These are phyloP conservation scores for Puntigrus tetrazona DNA, from an alignment of 2,113 vertebrate genomes.

Conservation along the genomic window DNA sequence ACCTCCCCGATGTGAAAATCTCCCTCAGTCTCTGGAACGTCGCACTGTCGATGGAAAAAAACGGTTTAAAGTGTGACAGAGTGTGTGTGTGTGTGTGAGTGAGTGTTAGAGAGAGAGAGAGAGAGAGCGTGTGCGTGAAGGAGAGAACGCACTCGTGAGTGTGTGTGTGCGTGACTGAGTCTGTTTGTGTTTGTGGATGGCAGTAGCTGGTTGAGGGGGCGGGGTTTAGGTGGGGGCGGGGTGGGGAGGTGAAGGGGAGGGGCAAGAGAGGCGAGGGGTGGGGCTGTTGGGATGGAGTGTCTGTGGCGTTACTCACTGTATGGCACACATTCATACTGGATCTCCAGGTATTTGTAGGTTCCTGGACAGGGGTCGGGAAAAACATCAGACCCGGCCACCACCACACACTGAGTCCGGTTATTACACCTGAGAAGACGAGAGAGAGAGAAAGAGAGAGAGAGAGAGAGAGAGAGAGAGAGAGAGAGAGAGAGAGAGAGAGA, in stretches of 20 bases:
- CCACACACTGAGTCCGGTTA: conserved; percentile 91
- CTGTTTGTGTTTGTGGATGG: conserved; percentile 51
- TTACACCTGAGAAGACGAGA: conserved; percentile 80
- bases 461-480: conserved; percentile 31
- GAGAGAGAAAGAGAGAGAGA: conserved; percentile 35
- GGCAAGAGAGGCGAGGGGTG: conserved; percentile 48
- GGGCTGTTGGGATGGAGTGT: conserved; percentile 55
- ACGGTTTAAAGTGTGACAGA: conserved; percentile 68
- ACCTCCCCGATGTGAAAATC: conserved; percentile 76
- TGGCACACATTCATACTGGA: conserved; percentile 94
- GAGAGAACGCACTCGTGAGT: conserved; percentile 48
- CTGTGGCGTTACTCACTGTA: conserved; percentile 86
- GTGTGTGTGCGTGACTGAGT: conserved; percentile 56
- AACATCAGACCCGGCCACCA: conserved; percentile 87
- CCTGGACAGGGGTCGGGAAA: conserved; percentile 92
- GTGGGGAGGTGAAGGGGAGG: conserved; percentile 36
- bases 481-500: not conserved
- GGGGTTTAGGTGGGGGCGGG: conserved; percentile 28
- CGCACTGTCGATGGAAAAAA: conserved; percentile 74
- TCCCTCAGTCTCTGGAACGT: conserved; percentile 73
- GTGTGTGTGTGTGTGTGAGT: conserved; percentile 57
- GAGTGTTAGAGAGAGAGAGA: conserved; percentile 57
- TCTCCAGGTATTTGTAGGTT: conserved; percentile 94
- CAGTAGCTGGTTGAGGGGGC: conserved; percentile 10
- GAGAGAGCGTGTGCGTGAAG: conserved; percentile 46